Evolutionary conservation across 2,113 vertebrate species (phyloP), one percentile per base, ranked within the genome.

Genomic region (Corythoichthys intestinalis): DNA sequence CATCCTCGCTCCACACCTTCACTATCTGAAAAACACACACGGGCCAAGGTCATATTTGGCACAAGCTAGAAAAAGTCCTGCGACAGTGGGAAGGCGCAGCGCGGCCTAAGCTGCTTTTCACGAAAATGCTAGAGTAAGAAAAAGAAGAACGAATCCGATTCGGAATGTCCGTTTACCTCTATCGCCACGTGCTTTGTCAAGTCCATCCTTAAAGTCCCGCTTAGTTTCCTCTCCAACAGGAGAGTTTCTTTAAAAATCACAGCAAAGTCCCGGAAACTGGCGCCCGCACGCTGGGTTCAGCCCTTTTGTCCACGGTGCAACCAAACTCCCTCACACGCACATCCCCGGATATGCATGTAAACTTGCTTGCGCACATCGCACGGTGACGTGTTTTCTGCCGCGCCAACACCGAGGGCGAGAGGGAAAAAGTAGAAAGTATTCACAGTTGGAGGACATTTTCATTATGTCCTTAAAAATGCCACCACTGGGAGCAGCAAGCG

Each of bases 1-100:
- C 97, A 90, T 99, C 97, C 89, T 99, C 97, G 76, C 95, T 94
- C 87, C 95, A 99, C 91, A 99, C 91, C 91, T 95, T 98, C 81
- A 99, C 93, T 81, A 98, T 95, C 97, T 99, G 91, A 74, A 93
- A 75, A 54, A 41, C 44, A 72, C 47, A 74, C 8, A 65, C 3
- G 39, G 61, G 20, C 8, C 38, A 56, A 35, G 39, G 78, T 69
- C 39, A 46, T 0, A 48, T 72, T 77, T 38, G 66, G 70, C 12
- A 52, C 12, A 38, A 17, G 37, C n/a, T 39, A 57, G 20, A 59
- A 44, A 62, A 69, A 38, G 60, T 68, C 49, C 46, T n/a, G 48
- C n/a, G 48, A 70, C 53, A 12, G 37, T 50, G 35, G 4, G 37
- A 10, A 17, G 4, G 46, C 11, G 10, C 13, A 3, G 46, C 28